Evolutionary conservation across 2,113 vertebrate species (phyloP).

Genomic region (Thymallus thymallus): DNA sequence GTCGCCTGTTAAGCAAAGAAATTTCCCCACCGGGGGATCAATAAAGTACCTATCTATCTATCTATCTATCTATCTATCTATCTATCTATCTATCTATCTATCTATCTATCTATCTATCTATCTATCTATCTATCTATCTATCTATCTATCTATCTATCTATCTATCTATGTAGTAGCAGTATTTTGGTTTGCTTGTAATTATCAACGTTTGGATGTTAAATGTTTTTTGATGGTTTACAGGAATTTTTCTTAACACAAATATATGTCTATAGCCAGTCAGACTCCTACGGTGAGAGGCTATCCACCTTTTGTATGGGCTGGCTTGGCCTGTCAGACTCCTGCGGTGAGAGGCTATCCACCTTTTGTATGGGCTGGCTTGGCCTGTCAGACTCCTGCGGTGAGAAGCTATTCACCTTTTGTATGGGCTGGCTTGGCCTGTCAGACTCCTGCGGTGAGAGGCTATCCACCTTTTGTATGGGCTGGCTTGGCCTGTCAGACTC

Average conservation of each 20-base stretch:
- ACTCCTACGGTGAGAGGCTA: constrained; percentile 8
- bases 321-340: neutral
- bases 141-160: no score
- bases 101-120: no score
- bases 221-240: constrained; percentile 14
- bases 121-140: no score
- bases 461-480: constrained; percentile 20
- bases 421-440: constrained; percentile 4
- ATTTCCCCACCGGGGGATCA: no score
- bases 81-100: no score
- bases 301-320: constrained; percentile 23
- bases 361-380: constrained; percentile 21
- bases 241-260: neutral
- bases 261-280: neutral
- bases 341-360: constrained; percentile 11
- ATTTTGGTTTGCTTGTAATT: no score
- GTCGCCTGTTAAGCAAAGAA: no score
- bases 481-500: neutral
- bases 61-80: no score
- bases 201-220: constrained; percentile 23
- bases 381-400: neutral
- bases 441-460: constrained; percentile 6
- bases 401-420: constrained; percentile 21
- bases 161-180: no score
- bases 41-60: no score